Conservation (phyloP, 1,140 invertebrate genomes). For the Hyles vespertilio region DNA sequence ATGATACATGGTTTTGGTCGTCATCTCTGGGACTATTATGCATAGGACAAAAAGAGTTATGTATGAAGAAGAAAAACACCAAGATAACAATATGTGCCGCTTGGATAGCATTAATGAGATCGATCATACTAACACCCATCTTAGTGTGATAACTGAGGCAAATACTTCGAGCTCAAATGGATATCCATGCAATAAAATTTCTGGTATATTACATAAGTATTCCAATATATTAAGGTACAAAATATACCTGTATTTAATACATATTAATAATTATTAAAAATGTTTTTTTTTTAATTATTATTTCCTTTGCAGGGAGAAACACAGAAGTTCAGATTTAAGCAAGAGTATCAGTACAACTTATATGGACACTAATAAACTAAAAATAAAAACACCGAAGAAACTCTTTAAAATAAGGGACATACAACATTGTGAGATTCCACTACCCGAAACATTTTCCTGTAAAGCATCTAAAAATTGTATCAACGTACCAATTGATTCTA, state of each 20-base stretch:
- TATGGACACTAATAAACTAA: neutral
- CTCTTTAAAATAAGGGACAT: slow-evolving; percentile 51
- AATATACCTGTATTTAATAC: neutral
- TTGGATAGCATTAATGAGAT: too few species aligned
- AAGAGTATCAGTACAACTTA: too few species aligned
- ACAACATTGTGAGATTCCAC: slow-evolving; percentile 30
- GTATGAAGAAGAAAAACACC: too few species aligned
- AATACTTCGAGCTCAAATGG: too few species aligned
- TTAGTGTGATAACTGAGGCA: too few species aligned
- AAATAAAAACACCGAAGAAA: slow-evolving; percentile 21
- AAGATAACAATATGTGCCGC: too few species aligned
- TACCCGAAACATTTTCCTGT: slow-evolving; percentile 25
- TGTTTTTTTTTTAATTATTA: neutral
- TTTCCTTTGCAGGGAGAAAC: neutral
- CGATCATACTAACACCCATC: too few species aligned
- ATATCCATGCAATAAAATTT: slow-evolving; percentile 15
- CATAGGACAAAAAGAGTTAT: too few species aligned
- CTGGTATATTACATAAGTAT: slow-evolving; percentile 42
- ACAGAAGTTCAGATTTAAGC: neutral
- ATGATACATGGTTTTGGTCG: too few species aligned
- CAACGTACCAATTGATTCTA: neutral
- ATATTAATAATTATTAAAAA: neutral
- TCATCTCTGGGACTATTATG: too few species aligned
- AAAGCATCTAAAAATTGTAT: slow-evolving; percentile 1
- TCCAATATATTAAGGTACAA: slow-evolving; percentile 29